Base-by-base conservation (phyloP, 2,797 vertebrate species). In the Delichon dasypus region DNA sequence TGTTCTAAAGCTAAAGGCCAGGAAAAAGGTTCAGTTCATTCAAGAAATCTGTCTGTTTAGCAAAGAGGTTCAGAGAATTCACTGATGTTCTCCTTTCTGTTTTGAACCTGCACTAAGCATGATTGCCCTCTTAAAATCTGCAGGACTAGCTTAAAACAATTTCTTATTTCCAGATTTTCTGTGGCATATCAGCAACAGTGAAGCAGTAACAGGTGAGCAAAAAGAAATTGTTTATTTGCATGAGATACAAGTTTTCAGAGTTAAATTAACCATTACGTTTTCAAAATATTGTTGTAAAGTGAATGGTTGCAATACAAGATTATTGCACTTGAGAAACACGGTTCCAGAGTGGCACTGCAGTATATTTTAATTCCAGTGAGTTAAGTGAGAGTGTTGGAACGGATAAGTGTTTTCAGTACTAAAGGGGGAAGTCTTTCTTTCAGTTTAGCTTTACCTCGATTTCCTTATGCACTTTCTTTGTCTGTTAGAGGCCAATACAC, bases 401-500 rank as follows among this genome's bases (percentile, higher is more conserved):
- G 70, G 65, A 0, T 51, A n/a, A 51, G 51, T 25, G 13, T 44
- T 87, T 85, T 90, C 74, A 47, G 26, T 72, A 57, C n/a, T 75
- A 57, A 86, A 66, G 74, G 32, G 60, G 76, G 79, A 96, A 83
- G 72, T 76, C 36, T 48, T 83, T 70, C 44, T 83, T 93, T 93
- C 71, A 55, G 26, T 92, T 88, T 61, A 75, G 73, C 42, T 90
- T 75, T 79, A 67, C 61, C 61, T 93, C 13, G 8, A 8, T 94
- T 90, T 92, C 74, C 50, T 62, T 66, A 26, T 47, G n/a, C 53
- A 34, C 47, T 88, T 73, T 30, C 85, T 78, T 90, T 86, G 44
- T 87, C 54, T 85, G 25, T 66, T 27, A 75, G 72, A 90, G 64
- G 40, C 60, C 13, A 22, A 5, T 78, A 74, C 71, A 65, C 74